These are phyloP conservation scores for Geotrypetes seraphini DNA, from an alignment of 2,797 vertebrate species.

Conservation along the genomic window DNA sequence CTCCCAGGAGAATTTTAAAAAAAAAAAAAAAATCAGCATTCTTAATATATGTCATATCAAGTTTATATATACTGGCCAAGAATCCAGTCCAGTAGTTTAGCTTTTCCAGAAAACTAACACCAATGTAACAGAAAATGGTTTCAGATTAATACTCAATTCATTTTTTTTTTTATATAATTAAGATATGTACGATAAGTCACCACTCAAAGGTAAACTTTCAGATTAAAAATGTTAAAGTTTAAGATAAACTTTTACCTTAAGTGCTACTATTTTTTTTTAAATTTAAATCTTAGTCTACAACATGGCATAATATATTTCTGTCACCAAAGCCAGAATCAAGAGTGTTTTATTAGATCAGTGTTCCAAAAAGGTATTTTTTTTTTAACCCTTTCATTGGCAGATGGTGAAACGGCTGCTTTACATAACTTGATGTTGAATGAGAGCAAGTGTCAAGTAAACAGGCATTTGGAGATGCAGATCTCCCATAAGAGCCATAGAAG, in stretches of 20 bases:
- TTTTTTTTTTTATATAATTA: slow-evolving; percentile 30
- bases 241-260: slow-evolving; percentile 35
- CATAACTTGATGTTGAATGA: too few relatives aligned
- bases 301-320: slow-evolving; percentile 55
- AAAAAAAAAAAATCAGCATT: too few relatives aligned
- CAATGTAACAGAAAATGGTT: slow-evolving; percentile 17
- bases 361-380: slow-evolving; percentile 18
- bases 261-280: slow-evolving; percentile 40
- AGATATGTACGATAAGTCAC: slow-evolving; percentile 34
- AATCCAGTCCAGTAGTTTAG: slow-evolving; percentile 16
- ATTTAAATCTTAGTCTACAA: slow-evolving; percentile 50
- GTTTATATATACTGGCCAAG: slow-evolving; percentile 35
- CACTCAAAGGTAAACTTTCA: slow-evolving; percentile 41
- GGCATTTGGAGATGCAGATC: too few relatives aligned
- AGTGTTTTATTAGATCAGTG: slow-evolving; percentile 51
- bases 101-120: slow-evolving; percentile 15
- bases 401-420: too few relatives aligned
- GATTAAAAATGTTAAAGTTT: slow-evolving; percentile 43
- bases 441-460: too few relatives aligned
- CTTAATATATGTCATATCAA: too few relatives aligned
- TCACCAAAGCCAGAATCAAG: slow-evolving; percentile 58
- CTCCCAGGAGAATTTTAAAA: slow-evolving; percentile 49
- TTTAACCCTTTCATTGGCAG: too few relatives aligned
- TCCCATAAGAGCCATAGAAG: too few relatives aligned
- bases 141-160: background rate